Evolutionary conservation across 2,113 vertebrate genomes (phyloP).

Genomic region (Nannospalax galili): DNA sequence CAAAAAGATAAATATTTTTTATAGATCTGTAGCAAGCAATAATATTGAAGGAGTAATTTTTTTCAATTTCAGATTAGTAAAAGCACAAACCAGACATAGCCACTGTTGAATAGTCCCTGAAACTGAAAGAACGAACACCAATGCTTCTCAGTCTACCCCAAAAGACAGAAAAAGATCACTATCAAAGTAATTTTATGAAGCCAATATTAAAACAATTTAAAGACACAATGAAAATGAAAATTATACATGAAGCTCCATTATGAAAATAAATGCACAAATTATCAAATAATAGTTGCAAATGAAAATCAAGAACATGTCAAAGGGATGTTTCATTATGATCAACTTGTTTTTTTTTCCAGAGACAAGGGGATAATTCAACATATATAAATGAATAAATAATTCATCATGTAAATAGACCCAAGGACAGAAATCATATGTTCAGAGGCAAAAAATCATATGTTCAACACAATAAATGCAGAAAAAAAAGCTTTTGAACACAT

Average conservation of each 20-base stretch:
- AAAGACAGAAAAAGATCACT: background rate
- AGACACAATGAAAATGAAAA: background rate
- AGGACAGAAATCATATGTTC: background rate
- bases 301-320: background rate
- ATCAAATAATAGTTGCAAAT: background rate
- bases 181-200: background rate
- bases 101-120: too few relatives aligned
- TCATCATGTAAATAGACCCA: background rate
- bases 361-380: background rate
- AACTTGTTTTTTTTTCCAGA: background rate
- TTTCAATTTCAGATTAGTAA: background rate
- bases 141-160: background rate
- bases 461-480: background rate
- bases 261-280: background rate
- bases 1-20: background rate
- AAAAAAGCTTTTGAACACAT: background rate
- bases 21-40: background rate
- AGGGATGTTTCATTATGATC: background rate
- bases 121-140: background rate
- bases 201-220: background rate
- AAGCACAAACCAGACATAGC: background rate
- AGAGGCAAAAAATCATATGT: too few relatives aligned
- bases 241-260: background rate
- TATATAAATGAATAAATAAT: background rate
- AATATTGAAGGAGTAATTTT: background rate